phyloP scores from a whole-genome alignment of 2,797 vertebrate genomes.

The Arrhamphus sclerolepis region DNA sequence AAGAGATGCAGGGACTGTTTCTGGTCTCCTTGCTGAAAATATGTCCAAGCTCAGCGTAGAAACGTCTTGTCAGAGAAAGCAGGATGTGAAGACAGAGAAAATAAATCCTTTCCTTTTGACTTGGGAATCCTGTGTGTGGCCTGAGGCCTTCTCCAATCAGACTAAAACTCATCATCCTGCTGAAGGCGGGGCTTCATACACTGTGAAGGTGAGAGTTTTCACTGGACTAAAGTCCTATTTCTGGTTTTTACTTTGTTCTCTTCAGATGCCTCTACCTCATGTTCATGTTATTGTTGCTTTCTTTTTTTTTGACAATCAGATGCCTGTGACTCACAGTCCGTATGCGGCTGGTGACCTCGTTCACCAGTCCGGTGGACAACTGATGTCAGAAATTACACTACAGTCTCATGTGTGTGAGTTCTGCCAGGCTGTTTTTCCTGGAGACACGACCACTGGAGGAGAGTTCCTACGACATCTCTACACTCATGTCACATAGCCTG shows the following conservation, averaged over 20 bases:
- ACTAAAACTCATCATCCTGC: conserved; percentile 20
- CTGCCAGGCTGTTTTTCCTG: conserved; percentile 82
- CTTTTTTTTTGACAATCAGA: conserved; percentile 56
- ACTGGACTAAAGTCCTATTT: not conserved
- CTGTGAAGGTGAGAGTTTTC: conserved; percentile 32
- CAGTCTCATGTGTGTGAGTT: conserved; percentile 83
- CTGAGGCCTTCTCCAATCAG: conserved; percentile 13
- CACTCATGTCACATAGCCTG: conserved; percentile 73
- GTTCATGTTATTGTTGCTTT: conserved; percentile 1
- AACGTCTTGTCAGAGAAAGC: conserved; percentile 17
- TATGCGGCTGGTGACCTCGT: conserved; percentile 46
- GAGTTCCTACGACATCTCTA: conserved; percentile 79
- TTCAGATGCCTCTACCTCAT: not conserved
- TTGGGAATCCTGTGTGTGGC: conserved; percentile 1
- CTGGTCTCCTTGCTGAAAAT: conserved; percentile 50
- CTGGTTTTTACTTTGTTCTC: not conserved
- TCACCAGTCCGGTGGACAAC: not conserved
- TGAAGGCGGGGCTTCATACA: conserved; percentile 9
- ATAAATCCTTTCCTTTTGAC: conserved; percentile 14
- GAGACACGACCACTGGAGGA: conserved; percentile 68
- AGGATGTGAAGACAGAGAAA: conserved; percentile 14
- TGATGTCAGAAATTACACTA: conserved; percentile 72
- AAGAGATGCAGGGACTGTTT: conserved; percentile 2
- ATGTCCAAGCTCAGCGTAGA: conserved; percentile 59
- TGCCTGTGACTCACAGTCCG: conserved; percentile 57